Base-by-base conservation (phyloP, 2,797 vertebrate genomes). In the Aphelocoma californica region DNA sequence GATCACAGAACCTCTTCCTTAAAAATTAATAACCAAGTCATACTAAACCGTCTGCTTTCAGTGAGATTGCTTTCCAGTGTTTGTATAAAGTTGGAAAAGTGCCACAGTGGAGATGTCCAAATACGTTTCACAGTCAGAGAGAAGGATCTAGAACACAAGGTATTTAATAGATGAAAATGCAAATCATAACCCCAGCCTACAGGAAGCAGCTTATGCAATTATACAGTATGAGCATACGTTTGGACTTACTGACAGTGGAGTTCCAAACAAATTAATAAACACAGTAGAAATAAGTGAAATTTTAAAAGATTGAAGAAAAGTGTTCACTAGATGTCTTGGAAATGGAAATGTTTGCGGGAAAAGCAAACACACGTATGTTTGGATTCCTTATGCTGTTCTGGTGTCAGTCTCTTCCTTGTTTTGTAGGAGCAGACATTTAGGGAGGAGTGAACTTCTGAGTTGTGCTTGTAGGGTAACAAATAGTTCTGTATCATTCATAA, bases 71-170 rank as follows among this genome's bases (percentile, higher is more conserved):
- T 92, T 87, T 86, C 45, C 75, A 28, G 51, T 45, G 44, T 62
- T 61, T 57, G 71, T 45, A 18, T 12, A 36, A 92, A 94, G 87
- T 80, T 94, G 94, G 85, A 90, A 26, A 77, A 89, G 79, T 77
- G 92, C 93, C 84, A 72, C 75, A 6, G 28, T 24, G 56, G 65
- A 58, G 74, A 19, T 28, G 56, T 36, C 71, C 51, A 26, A 82
- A 72, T 75, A 40, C 62, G 54, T 81, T 84, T 61, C 25, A 6
- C 29, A 28, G 85, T 23, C 71, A 73, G 50, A 61, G 47, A 60
- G 74, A 73, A 81, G 24, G 42, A 40, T 34, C 87, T 74, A 5
- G 44, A 91, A 51, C n/a, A 24, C 18, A 13, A 78, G 64, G 24
- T 65, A 61, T 82, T 86, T 77, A 54, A 31, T 12, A 66, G 62